Conservation (phyloP, 2,888 invertebrate species). For the Molorchus minor region DNA sequence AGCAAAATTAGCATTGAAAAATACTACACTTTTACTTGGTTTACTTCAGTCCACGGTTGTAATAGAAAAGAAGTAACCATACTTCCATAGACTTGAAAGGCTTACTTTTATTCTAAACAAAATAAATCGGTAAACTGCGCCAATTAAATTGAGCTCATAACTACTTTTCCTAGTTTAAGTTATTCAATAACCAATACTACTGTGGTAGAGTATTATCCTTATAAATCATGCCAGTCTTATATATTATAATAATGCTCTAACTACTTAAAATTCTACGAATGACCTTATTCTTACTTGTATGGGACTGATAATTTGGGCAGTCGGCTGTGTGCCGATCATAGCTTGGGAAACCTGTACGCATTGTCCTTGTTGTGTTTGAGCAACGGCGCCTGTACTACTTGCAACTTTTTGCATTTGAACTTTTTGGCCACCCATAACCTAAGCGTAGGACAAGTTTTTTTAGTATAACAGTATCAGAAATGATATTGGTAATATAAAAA, state of each 20-base stretch:
- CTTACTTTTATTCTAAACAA: background rate
- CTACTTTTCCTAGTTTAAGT: constrained; percentile 2
- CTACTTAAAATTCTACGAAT: constrained; percentile 37
- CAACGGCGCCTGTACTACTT: constrained; percentile 57
- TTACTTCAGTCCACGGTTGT: constrained; percentile 8
- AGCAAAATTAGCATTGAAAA: constrained; percentile 2
- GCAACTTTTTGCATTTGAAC: constrained; percentile 67
- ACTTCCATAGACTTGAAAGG: constrained; percentile 12
- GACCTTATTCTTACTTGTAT: constrained; percentile 66
- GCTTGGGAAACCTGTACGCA: constrained; percentile 79
- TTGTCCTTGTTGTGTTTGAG: constrained; percentile 70
- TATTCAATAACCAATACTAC: constrained; percentile 27
- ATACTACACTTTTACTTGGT: constrained; percentile 13
- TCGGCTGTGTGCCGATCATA: constrained; percentile 72
- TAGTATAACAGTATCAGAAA: constrained; percentile 1
- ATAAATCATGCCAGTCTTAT: constrained; percentile 17
- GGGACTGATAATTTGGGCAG: constrained; percentile 78
- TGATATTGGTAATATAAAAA: constrained; percentile 15
- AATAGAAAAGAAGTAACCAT: constrained; percentile 17
- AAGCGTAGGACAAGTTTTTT: constrained; percentile 25
- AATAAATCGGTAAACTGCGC: background rate
- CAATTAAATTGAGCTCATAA: background rate
- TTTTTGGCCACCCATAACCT: constrained; percentile 64
- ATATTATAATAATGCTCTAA: constrained; percentile 32
- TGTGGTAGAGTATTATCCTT: constrained; percentile 19